Evolutionary conservation across 2,113 vertebrate species (phyloP).

Genomic region (Melanotaenia duboulayi): DNA sequence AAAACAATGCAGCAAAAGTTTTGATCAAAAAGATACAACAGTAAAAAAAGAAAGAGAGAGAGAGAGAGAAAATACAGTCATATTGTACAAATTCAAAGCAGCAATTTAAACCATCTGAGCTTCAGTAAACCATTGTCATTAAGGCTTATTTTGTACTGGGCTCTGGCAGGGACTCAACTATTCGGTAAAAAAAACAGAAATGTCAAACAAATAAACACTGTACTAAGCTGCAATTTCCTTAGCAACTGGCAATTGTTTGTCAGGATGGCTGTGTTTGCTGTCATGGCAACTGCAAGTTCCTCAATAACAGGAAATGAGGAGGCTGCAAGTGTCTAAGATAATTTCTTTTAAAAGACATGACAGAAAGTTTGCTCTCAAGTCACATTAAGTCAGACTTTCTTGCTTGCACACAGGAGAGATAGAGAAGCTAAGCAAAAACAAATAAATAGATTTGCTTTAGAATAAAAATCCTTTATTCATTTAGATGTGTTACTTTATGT

Average conservation of each 20-base stretch:
- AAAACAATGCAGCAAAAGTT: slow-evolving; percentile 18
- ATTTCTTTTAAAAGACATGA: slow-evolving; percentile 54
- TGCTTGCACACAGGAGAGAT: not conserved
- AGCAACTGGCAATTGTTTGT: slow-evolving; percentile 73
- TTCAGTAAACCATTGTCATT: slow-evolving; percentile 42
- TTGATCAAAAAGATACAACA: slow-evolving; percentile 3
- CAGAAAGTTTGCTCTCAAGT: not conserved
- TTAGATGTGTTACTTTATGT: not conserved
- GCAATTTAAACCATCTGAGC: slow-evolving; percentile 16
- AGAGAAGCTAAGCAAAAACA: not conserved
- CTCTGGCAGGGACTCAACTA: slow-evolving; percentile 37
- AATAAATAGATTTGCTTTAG: not conserved
- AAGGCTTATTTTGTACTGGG: slow-evolving; percentile 37
- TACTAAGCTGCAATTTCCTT: slow-evolving; percentile 64
- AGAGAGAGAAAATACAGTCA: too few relatives aligned
- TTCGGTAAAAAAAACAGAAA: slow-evolving; percentile 35
- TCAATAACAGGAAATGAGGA: slow-evolving; percentile 78
- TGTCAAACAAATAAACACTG: slow-evolving; percentile 63
- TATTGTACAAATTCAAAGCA: slow-evolving; percentile 28
- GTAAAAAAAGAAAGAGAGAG: not conserved
- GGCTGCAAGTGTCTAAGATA: slow-evolving; percentile 42
- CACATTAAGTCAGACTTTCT: not conserved
- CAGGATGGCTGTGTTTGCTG: slow-evolving; percentile 51
- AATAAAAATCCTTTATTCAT: not conserved
- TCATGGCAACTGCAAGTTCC: slow-evolving; percentile 71